phyloP scores from a whole-genome alignment of 2,113 vertebrate species.

The Edolisoma coerulescens region DNA sequence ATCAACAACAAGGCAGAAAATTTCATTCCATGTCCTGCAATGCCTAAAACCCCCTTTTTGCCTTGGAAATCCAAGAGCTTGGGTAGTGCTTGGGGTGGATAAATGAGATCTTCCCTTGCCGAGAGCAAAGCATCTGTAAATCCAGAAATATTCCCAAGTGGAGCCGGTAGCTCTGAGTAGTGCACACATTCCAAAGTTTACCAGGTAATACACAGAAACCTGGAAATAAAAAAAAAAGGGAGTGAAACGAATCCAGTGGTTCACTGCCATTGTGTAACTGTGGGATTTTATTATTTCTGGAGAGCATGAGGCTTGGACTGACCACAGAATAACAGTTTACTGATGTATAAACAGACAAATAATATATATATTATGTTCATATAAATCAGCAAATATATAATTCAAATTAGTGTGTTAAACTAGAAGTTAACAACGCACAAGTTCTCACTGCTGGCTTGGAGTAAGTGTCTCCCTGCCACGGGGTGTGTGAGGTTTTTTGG shows the following conservation, averaged over 20 bases:
- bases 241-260: neutral
- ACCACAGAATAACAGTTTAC: neutral
- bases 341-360: neutral
- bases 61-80: neutral
- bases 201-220: neutral
- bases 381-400: neutral
- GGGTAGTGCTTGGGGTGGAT: neutral
- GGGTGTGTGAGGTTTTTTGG: fast-evolving
- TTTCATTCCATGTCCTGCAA: neutral
- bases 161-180: neutral
- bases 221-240: neutral
- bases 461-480: fast-evolving
- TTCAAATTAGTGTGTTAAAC: neutral
- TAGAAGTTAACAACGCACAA: neutral
- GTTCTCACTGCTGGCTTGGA: neutral
- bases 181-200: neutral
- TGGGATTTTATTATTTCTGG: neutral
- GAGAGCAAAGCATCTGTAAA: neutral
- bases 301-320: neutral
- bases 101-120: neutral
- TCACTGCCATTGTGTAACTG: neutral
- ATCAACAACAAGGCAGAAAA: neutral
- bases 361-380: no score
- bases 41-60: neutral
- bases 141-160: neutral